Base-by-base conservation (phyloP, 2,797 vertebrate species). In the Sebastiscus albofasciatus region DNA sequence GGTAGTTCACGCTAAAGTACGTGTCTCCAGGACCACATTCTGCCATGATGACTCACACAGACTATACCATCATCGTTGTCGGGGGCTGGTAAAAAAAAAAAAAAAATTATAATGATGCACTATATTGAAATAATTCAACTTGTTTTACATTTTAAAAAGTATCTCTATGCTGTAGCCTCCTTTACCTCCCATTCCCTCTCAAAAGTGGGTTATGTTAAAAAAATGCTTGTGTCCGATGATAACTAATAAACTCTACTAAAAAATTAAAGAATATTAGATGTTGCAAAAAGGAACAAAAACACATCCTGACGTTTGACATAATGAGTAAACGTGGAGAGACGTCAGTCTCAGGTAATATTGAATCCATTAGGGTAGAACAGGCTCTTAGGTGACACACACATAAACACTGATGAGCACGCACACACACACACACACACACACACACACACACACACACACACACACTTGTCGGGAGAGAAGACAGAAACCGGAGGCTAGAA, bases 341-440 rank as follows among this genome's bases (percentile, higher is more conserved):
- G 14, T 65, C 8, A 52, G 49, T 81, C 59, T 72, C 27, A 34
- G 81, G 75, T 85, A 22, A 83, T 88, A 84, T 39, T 69, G 46
- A 81, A 86, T 66, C 67, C 66, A 90, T 90, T 88, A 85, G 33
- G 13, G 20, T 20, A 64, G 67, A 56, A 55, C 16, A 52, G 54
- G 55, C 79, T 75, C 58, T 75, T 70, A 39, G 24, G 55, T 77
- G 71, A 76, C 67, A 42, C 6, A 42, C 55, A 26, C 42, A 18
- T 20, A 56, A 16, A 34, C 29, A 59, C 4, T 14, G 26, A 31
- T 10, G 1, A 22, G 5, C 3, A 49, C 24, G 49, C 24, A 76
- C 29, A 75, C 67, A 31, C 6, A 26, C 52, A 24, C 39, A 12
- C 11, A 12, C 9, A 42, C 20, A 46, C 2, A 75, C 67, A 34